Percentiles rank a stretch among this genome's conserved stretches.
Conservation (phyloP, 2,797 vertebrate genomes). For the Periophthalmus magnuspinnatus region DNA sequence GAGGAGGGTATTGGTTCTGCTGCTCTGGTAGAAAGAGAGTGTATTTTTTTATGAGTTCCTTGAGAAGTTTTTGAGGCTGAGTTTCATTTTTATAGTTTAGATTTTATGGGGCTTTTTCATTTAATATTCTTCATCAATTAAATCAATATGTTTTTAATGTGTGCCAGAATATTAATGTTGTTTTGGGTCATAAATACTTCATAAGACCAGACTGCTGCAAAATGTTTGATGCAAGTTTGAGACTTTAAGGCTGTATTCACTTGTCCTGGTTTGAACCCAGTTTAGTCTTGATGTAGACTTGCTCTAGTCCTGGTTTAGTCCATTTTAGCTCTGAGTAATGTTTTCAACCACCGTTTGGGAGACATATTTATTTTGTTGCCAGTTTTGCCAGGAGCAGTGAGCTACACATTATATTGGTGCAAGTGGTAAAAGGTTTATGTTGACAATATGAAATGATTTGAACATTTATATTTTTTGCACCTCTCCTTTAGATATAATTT, state of each 20-base stretch:
- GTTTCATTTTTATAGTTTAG: background rate
- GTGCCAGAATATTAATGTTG: background rate
- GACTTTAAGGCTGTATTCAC: conserved; percentile 1
- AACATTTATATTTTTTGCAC: too few species aligned
- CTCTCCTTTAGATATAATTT: too few species aligned
- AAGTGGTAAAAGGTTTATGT: too few species aligned
- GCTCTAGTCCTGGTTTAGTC: too few species aligned
- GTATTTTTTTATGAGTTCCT: too few species aligned
- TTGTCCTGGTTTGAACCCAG: conserved; percentile 9
- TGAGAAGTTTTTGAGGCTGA: background rate
- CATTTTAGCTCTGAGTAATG: too few species aligned
- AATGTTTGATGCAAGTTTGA: background rate
- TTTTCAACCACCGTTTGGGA: too few species aligned
- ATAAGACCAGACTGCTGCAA: background rate
- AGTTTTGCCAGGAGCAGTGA: too few species aligned
- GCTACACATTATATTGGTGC: too few species aligned
- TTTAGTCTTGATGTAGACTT: background rate
- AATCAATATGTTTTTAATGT: background rate
- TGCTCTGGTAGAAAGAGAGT: background rate
- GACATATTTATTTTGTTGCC: too few species aligned
- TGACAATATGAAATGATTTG: too few species aligned
- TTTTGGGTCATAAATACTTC: background rate
- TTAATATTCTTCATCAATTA: background rate
- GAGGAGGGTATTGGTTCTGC: background rate
- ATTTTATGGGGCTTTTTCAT: background rate